Evolutionary conservation across 2,797 vertebrate species (phyloP).

Genomic region (Mionectes olivaceus): DNA sequence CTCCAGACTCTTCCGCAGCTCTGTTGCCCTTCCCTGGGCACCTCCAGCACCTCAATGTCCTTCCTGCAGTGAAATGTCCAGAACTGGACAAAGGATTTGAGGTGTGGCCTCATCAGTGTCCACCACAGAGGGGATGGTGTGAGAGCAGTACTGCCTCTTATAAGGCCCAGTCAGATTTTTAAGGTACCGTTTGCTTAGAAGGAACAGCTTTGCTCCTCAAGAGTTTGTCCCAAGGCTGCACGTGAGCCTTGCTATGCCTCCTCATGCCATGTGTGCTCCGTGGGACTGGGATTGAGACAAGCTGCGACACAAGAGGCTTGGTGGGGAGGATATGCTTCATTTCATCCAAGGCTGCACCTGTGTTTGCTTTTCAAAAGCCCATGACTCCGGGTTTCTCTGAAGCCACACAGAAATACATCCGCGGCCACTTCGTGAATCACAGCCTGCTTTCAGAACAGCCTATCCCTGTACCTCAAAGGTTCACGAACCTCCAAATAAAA

Average conservation of each 20-base stretch:
- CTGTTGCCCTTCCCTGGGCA: not conserved
- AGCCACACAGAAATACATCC: not conserved
- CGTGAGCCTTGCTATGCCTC: not conserved
- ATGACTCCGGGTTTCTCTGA: accelerated
- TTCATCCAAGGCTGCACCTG: not conserved
- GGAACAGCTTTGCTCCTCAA: not conserved
- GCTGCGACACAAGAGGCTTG: too few relatives aligned
- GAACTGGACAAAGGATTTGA: not conserved
- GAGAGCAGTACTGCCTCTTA: not conserved
- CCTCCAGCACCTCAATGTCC: not conserved
- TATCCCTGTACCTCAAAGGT: not conserved
- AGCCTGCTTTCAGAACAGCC: not conserved
- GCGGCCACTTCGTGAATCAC: not conserved
- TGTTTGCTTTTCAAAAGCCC: not conserved
- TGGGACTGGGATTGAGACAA: not conserved
- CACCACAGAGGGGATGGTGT: accelerated
- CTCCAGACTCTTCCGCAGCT: not conserved
- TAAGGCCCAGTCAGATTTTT: not conserved
- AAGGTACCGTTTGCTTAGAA: not conserved
- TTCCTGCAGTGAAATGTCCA: not conserved
- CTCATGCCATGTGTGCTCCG: accelerated
- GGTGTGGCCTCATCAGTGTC: not conserved
- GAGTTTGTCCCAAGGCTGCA: not conserved
- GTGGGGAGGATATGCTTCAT: not conserved
- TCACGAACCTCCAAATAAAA: not conserved